Evolutionary conservation across 2,113 vertebrate genomes (phyloP), one percentile per base, ranked within the genome.

Genomic region (Syngnathoides biaculeatus): DNA sequence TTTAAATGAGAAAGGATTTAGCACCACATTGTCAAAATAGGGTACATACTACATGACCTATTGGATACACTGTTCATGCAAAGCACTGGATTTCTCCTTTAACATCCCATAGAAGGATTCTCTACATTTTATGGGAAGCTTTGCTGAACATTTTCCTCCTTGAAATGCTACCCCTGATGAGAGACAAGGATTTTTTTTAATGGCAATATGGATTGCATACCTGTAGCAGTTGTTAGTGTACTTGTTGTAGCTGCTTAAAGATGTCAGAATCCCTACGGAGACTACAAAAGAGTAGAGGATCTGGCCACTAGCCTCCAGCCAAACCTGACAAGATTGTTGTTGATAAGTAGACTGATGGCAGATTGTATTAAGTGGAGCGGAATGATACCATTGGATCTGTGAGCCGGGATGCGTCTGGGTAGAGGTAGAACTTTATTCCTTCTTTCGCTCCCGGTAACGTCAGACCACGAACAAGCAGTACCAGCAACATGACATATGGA

Each of bases 391-490:
- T 93, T 0, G 97, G 95, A 80, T 98, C 97, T 52, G 82, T 61
- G 76, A 99, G 93, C 27, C 94, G 92, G 35, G 92, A 88, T 26
- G 94, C 73, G 64, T 99, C 95, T 1, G 96, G 97, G 72, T 94
- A 96, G 77, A 98, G 91, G 86, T 98, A 98, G 83, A 94, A 99
- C 48, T 89, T 75, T 63, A 99, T 92, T 0, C 97, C 97, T 1
- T 94, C 90, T 0, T 80, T 89, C 68, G 97, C 96, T 30, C 97
- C 96, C 0, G 95, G 95, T 53, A 98, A 92, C 0, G 93, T 96
- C n/a, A 95, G 80, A 0, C 96, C 96, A 59, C 96, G 94, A n/a
- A 97, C 75, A 55, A 98, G 87, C 60, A 99, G 79, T 69, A 95
- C 87, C 7, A 94, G 4, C 22, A 99, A 81, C 95, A 98, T 98